These are phyloP conservation scores for Tenthredo scrophulariae DNA, from an alignment of 2,888 invertebrate species.

Conservation along the genomic window DNA sequence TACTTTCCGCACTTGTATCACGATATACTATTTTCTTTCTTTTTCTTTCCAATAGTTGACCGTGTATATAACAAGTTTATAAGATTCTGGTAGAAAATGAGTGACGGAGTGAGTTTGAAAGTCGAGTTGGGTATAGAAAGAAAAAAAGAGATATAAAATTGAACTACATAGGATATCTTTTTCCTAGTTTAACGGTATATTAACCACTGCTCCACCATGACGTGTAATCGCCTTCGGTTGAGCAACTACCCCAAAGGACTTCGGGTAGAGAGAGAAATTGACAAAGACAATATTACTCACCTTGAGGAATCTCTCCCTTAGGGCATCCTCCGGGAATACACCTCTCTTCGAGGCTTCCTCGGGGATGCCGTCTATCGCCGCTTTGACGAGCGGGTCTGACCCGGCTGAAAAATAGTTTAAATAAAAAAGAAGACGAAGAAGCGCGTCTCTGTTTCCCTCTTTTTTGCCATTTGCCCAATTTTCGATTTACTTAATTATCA, in stretches of 20 bases:
- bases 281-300: conserved; percentile 70
- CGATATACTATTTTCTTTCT: too few species aligned
- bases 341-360: conserved; percentile 88
- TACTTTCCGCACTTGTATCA: too few species aligned
- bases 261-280: background rate
- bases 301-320: conserved; percentile 91
- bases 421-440: background rate
- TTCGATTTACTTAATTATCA: background rate
- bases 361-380: conserved; percentile 89
- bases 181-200: background rate
- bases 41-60: too few species aligned
- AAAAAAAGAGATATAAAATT: background rate
- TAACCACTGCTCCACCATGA: background rate
- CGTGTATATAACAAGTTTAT: too few species aligned
- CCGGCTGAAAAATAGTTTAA: conserved; percentile 78
- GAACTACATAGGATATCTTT: background rate
- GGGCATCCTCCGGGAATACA: conserved; percentile 92
- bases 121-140: too few species aligned
- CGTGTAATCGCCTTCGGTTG: background rate
- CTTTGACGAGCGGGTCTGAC: conserved; percentile 89
- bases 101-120: too few species aligned
- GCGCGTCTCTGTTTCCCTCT: too few species aligned
- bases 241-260: background rate
- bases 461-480: background rate
- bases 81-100: background rate